Conservation (phyloP, 2,888 invertebrate genomes). For the Lottia scabra region DNA sequence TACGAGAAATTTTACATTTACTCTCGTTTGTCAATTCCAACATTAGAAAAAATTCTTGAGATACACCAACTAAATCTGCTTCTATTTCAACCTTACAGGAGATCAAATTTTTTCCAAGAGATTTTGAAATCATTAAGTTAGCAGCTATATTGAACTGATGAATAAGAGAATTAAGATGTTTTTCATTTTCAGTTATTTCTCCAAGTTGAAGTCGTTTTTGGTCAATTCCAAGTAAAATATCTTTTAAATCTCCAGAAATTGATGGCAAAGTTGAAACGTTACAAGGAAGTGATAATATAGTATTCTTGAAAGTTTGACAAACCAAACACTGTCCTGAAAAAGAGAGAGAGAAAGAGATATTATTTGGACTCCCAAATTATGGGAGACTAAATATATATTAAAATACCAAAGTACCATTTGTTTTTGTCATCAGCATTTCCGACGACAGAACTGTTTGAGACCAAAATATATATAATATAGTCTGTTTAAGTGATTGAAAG, state of each 20-base stretch:
- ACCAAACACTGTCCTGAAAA: no score
- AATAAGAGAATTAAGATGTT: background rate
- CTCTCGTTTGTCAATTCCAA: background rate
- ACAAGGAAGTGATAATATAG: background rate
- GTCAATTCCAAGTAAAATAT: conserved; percentile 7
- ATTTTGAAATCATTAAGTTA: background rate
- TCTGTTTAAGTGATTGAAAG: no score
- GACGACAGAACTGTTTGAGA: no score
- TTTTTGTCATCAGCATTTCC: no score
- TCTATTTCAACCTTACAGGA: background rate
- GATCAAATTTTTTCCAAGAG: background rate
- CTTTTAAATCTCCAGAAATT: background rate
- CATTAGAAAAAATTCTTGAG: background rate
- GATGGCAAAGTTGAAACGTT: background rate
- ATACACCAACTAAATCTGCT: background rate
- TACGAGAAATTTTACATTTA: background rate
- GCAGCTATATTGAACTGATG: conserved; percentile 5
- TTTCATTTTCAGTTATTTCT: conserved; percentile 1
- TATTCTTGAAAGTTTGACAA: background rate
- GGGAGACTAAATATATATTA: no score
- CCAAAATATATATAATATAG: no score
- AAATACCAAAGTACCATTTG: no score
- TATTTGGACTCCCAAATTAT: no score
- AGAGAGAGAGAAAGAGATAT: no score
- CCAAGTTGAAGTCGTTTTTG: background rate